These are phyloP conservation scores for Plecotus auritus DNA, from an alignment of 2,113 vertebrate species.

Conservation along the genomic window DNA sequence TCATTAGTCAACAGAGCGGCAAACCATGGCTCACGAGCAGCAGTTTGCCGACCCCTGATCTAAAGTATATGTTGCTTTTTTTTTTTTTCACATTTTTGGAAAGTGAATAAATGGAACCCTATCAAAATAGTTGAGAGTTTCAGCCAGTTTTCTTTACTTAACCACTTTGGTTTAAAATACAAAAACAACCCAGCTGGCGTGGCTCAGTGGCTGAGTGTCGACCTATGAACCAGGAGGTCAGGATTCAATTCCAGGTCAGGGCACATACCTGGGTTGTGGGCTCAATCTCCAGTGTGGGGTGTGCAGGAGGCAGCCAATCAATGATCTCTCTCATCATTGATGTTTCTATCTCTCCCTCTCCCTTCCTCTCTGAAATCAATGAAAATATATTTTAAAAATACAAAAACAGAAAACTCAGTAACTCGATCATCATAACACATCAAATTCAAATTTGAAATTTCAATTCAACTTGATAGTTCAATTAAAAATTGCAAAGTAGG, in stretches of 20 bases:
- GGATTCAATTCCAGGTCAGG: no score
- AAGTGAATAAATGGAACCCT: constrained; percentile 33
- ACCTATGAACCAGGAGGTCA: no score
- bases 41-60: background rate
- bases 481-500: background rate
- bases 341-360: no score
- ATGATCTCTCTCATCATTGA: no score
- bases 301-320: no score
- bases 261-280: no score
- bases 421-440: background rate
- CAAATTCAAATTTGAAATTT: background rate
- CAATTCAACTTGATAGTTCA: background rate
- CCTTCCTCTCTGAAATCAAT: no score
- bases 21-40: no score
- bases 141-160: constrained; percentile 24
- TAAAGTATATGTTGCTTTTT: constrained; percentile 34
- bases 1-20: no score
- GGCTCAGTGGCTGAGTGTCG: no score
- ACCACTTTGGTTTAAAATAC: constrained; percentile 6
- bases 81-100: constrained; percentile 54
- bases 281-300: no score
- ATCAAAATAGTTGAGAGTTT: background rate
- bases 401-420: constrained; percentile 12
- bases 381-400: background rate
- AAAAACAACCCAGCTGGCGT: background rate